Base-by-base conservation (phyloP, 2,888 invertebrate genomes). In the Acanthococcus lagerstroemiae region DNA sequence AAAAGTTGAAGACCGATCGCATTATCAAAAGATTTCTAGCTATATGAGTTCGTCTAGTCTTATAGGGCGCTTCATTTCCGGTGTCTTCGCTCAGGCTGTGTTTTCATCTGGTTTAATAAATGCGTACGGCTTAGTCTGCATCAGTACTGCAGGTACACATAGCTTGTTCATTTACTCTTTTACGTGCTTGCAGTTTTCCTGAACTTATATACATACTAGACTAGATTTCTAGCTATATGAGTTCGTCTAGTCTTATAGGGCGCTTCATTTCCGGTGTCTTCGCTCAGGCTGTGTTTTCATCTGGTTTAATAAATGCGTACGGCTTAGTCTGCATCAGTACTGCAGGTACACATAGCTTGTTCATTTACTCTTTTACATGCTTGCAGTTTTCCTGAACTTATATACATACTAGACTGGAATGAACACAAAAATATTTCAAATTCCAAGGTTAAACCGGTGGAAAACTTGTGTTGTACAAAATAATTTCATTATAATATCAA, bases 181-280 rank as follows among this genome's bases (percentile, higher is more conserved):
- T n/a, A n/a, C n/a, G n/a, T n/a, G n/a, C n/a, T n/a, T n/a, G n/a
- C n/a, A n/a, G n/a, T n/a, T n/a, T n/a, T n/a, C n/a, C n/a, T n/a
- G n/a, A n/a, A n/a, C n/a, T n/a, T n/a, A n/a, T n/a, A n/a, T n/a
- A n/a, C n/a, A n/a, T n/a, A n/a, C n/a, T n/a, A n/a, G n/a, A n/a
- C n/a, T n/a, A 82, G 69, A 92, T 93, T 2, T 90, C 95, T 0
- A 88, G 92, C 0, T 89, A 87, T 74, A 89, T 90, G 0, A 82
- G 93, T 71, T 86, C 88, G 12, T 90, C 93, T 0, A 84, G 87
- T 67, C 80, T 90, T 85, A 74, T 83, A 2, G 95, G 95, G 4
- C 82, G 89, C 68, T 89, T 88, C 74, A 73, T 88, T 9, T 87
- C 89, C 0, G 88, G 88, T 4, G 73, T 85, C 15, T 74, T 84